A percentile compares a stretch with the other conserved stretches of the same genome.
These are phyloP conservation scores for Dendrolimus pini DNA, from an alignment of 2,888 invertebrate species.

Conservation along the genomic window DNA sequence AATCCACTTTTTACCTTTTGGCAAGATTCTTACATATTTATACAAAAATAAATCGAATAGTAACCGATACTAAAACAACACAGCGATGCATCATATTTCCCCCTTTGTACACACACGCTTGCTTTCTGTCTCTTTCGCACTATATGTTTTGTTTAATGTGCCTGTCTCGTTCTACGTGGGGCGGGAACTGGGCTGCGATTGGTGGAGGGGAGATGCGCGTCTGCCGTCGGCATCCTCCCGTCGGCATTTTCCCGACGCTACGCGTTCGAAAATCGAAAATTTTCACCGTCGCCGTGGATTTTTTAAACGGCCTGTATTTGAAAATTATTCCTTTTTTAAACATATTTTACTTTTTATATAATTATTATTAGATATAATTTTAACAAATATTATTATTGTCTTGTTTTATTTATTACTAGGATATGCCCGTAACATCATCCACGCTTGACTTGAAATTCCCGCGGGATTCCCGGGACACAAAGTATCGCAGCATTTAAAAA, in stretches of 20 bases:
- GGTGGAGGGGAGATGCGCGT: conserved; percentile 62
- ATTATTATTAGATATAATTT: no score
- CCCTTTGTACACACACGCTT: conserved; percentile 63
- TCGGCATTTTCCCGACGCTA: conserved; percentile 71
- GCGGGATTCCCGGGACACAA: no score
- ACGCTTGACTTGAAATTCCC: no score
- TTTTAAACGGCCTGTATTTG: no score
- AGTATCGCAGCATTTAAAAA: no score
- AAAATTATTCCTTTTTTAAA: no score
- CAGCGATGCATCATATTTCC: conserved; percentile 73
- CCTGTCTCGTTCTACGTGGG: conserved; percentile 38
- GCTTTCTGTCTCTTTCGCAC: conserved; percentile 33
- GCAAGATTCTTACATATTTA: conserved; percentile 31
- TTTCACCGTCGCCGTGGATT: conserved; percentile 16
- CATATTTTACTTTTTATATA: no score
- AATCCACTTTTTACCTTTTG: conserved; percentile 51
- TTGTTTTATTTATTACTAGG: no score
- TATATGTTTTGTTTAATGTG: conserved; percentile 37
- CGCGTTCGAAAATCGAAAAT: conserved; percentile 54
- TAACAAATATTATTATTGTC: no score
- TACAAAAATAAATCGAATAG: conserved; percentile 64
- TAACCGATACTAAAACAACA: conserved; percentile 71
- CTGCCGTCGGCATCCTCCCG: conserved; percentile 62
- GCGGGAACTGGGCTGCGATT: conserved; percentile 61
- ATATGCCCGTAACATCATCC: no score